Evolutionary conservation across 1,140 invertebrate genomes (phyloP), one percentile per base, ranked within the genome.

Genomic region (Mercenaria mercenaria): DNA sequence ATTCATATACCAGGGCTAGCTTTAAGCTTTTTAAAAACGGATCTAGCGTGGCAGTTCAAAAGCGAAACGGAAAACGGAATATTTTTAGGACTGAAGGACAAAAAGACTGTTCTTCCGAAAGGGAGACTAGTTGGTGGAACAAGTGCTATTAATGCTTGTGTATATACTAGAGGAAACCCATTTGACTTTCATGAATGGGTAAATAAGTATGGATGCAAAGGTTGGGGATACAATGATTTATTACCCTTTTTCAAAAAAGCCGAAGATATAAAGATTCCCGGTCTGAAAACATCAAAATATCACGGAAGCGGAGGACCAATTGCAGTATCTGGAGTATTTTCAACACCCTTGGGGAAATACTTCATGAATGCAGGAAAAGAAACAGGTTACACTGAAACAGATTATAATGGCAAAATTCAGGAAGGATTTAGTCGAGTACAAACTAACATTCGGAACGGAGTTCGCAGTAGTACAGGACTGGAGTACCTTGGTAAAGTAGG

Each of bases 181-280:
- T 97, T 97, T 86, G 99, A 99, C 94, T 99, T 99, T 94, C 98
- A 99, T 93, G 96, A 96, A 13, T 99, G 99, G 99, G 98, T 98
- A 93, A 96, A 97, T 0, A 95, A 97, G 32, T 69, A 69, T 69
- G 99, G 99, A n/a, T n/a, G n/a, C n/a, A n/a, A n/a, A n/a, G n/a
- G n/a, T n/a, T n/a, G n/a, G n/a, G n/a, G n/a, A n/a, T 98, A 97
- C 91, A 97, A 97, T 76, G 97, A 98, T 47, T 97, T 98, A 0
- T 94, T 99, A 0, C 97, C 98, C 67, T 99, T 99, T 93, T 81
- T 59, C 37, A 23, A 61, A 56, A 85, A 85, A 43, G 67, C 82
- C 50, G 82, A 85, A 29, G 81, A 90, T 50, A 90, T 61, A 34
- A 26, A 34, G 39, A 13, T 84, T 29, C 0, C 13, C 20, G 23